These are phyloP conservation scores for Morone saxatilis DNA, from an alignment of 2,113 vertebrate species.

Conservation along the genomic window DNA sequence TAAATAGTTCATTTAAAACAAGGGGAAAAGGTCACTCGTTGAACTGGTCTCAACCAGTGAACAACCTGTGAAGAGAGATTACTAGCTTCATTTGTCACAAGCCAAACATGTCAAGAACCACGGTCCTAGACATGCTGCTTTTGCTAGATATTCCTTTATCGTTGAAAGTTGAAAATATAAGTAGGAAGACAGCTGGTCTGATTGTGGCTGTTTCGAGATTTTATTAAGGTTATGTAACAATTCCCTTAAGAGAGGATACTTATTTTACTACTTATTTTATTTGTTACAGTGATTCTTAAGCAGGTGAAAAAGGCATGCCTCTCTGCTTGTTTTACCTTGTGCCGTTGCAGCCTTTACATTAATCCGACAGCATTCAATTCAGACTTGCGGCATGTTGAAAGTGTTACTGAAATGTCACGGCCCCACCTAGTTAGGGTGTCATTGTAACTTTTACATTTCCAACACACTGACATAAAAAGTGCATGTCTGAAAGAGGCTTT, in stretches of 20 bases:
- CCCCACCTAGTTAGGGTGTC: too few relatives aligned
- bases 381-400: not conserved
- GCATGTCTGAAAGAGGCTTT: not conserved
- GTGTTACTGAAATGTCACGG: not conserved
- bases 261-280: not conserved
- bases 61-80: too few relatives aligned
- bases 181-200: not conserved
- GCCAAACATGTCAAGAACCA: too few relatives aligned
- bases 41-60: too few relatives aligned
- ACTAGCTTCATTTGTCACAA: too few relatives aligned
- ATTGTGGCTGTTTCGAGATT: not conserved
- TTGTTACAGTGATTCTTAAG: not conserved
- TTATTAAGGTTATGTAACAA: not conserved
- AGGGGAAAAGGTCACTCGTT: too few relatives aligned
- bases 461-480: not conserved
- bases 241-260: too few relatives aligned
- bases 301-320: too few relatives aligned
- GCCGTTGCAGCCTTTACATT: not conserved
- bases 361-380: not conserved
- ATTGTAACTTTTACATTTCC: not conserved
- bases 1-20: not conserved
- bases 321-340: not conserved
- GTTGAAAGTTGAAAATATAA: not conserved
- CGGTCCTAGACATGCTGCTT: not conserved
- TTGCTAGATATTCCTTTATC: not conserved